Base-by-base conservation (phyloP, 2,113 vertebrate species). In the Gambusia affinis region DNA sequence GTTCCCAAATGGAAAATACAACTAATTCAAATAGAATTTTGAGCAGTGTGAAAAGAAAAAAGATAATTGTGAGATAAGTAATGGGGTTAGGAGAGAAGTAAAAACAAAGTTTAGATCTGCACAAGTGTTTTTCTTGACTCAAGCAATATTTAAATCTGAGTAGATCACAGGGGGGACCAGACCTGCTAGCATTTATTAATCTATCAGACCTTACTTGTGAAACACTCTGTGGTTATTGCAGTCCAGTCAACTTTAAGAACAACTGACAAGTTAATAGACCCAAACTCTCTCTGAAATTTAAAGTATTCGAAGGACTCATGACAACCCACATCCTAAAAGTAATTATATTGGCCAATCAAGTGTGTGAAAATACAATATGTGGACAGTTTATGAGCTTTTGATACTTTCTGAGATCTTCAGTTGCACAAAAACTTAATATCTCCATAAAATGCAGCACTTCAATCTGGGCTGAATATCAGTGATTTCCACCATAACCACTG, bases 251-350 rank as follows among this genome's bases (percentile, higher is more conserved):
- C n/a, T 54, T 62, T 17, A 33, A 39, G 64, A 35, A n/a, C 15
- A 12, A 30, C 14, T 29, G 31, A 39, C 4, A 60, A 8, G 67
- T 57, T 70, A 64, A 31, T 66, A 44, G 64, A 12, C 35, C 11
- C 12, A 57, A 73, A 39, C 44, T 35, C 62, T 27, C 28, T 30
- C 24, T 54, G 27, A 65, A 30, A 37, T 60, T 22, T 70, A 14
- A 70, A 28, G 64, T 15, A 64, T 31, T n/a, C 51, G 7, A n/a
- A 57, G 51, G 8, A n/a, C 51, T 35, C 31, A 28, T 31, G 47
- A 71, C 27, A 65, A 37, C 2, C n/a, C 30, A 70, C 28, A 78
- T 64, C 29, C 30, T 57, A 60, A 77, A 47, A 39, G 4, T 65
- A 3, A 39, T 65, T 8, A 28, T 57, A 19, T 47, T 47, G 44